Evolutionary conservation across 2,113 vertebrate genomes (phyloP).

Genomic region (Indicator maculatus): DNA sequence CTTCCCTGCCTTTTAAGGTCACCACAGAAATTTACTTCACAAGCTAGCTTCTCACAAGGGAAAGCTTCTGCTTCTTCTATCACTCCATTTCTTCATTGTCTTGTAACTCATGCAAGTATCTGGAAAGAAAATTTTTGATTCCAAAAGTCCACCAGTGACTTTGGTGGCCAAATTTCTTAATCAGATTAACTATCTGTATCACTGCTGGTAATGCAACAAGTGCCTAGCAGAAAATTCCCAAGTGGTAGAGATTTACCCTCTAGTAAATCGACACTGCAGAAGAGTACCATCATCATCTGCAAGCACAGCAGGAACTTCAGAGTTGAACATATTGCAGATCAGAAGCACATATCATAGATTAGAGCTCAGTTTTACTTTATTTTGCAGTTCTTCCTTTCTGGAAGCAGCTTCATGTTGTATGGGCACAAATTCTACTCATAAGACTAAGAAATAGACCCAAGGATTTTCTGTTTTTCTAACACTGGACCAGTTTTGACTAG

Average conservation of each 20-base stretch:
- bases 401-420: background rate
- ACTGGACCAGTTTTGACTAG: background rate
- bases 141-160: background rate
- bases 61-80: background rate
- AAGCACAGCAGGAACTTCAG: background rate
- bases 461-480: background rate
- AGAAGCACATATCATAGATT: background rate
- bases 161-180: background rate
- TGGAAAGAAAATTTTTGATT: background rate
- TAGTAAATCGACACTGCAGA: background rate
- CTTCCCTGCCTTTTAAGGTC: constrained; percentile 58
- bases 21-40: background rate
- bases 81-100: background rate
- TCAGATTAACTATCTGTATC: background rate
- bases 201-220: background rate
- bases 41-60: background rate
- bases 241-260: background rate
- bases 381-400: background rate
- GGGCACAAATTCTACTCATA: background rate
- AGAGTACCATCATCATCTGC: background rate
- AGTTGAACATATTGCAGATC: rapidly evolving
- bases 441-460: background rate
- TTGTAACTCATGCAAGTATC: background rate
- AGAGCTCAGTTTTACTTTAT: background rate
- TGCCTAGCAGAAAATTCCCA: background rate